These are phyloP conservation scores for Phyllotis vaccarum DNA, from an alignment of 2,797 vertebrate species.

Conservation along the genomic window DNA sequence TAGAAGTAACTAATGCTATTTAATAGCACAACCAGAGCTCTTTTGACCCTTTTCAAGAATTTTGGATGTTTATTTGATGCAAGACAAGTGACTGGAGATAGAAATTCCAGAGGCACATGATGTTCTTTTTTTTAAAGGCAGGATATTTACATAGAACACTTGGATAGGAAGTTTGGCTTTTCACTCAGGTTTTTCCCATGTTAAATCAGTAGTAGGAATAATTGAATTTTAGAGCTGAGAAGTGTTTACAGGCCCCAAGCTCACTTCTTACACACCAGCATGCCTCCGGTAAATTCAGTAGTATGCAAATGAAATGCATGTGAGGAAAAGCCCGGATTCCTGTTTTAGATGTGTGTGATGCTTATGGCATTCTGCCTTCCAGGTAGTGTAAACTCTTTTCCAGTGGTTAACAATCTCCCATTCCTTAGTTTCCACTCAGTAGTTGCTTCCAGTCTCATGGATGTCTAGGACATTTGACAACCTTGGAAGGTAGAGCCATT, in stretches of 20 bases:
- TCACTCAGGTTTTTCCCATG: slow-evolving; percentile 58
- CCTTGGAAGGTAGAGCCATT: slow-evolving; percentile 62
- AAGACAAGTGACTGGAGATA: slow-evolving; percentile 53
- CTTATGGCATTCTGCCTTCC: not conserved
- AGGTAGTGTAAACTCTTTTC: not conserved
- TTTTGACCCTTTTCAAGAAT: slow-evolving; percentile 74
- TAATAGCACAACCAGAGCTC: slow-evolving; percentile 60
- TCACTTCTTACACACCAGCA: not conserved
- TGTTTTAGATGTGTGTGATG: not conserved
- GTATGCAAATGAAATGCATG: not conserved
- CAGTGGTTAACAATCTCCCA: not conserved
- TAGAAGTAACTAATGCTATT: slow-evolving; percentile 72
- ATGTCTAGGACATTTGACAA: slow-evolving; percentile 53
- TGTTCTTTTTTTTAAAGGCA: slow-evolving; percentile 62
- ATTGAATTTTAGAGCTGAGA: slow-evolving; percentile 52
- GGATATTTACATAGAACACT: slow-evolving; percentile 72
- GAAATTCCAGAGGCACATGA: slow-evolving; percentile 53
- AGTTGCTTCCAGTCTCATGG: not conserved
- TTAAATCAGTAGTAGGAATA: slow-evolving; percentile 44
- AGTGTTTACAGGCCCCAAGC: not conserved
- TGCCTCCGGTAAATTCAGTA: not conserved
- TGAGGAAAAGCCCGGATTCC: not conserved
- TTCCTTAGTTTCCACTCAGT: not conserved
- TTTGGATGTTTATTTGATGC: slow-evolving; percentile 74
- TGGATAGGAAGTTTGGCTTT: slow-evolving; percentile 62